Conservation (phyloP, 2,888 invertebrate species). For the Zele albiditarsus region DNA sequence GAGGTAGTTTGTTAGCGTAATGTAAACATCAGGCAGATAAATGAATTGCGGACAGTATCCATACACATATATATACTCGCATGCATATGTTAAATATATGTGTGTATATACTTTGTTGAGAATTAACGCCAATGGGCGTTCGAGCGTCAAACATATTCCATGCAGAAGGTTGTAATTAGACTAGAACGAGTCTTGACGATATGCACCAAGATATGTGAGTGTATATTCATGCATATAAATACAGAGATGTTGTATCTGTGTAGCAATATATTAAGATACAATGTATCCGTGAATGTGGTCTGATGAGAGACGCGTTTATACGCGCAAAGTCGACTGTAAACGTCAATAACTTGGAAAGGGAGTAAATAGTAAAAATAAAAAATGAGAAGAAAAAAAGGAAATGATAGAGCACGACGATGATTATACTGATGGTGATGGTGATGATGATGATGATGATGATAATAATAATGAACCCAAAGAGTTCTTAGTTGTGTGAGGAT, state of each 20-base stretch:
- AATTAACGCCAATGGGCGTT: constrained; percentile 30
- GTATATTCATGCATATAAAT: constrained; percentile 2
- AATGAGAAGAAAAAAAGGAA: constrained; percentile 17
- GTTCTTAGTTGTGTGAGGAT: constrained; percentile 28
- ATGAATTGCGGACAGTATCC: constrained; percentile 25
- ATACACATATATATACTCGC: not conserved
- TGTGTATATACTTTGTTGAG: not conserved
- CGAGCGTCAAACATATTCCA: constrained; percentile 24
- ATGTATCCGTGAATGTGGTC: not conserved
- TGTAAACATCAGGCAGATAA: constrained; percentile 29
- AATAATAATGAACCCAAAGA: constrained; percentile 26
- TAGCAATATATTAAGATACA: not conserved
- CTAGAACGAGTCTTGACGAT: constrained; percentile 13
- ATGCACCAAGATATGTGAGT: not conserved
- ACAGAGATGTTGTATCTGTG: not conserved
- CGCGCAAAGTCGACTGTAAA: constrained; percentile 27
- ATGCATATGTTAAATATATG: not conserved
- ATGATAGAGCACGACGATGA: no score
- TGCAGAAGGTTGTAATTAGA: constrained; percentile 29
- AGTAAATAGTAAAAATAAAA: not conserved
- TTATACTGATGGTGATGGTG: not conserved
- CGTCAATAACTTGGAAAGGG: not conserved
- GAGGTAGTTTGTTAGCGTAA: constrained; percentile 38
- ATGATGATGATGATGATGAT: constrained; percentile 14
- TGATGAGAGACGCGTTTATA: constrained; percentile 10